Evolutionary conservation across 2,113 vertebrate species (phyloP).

Genomic region (Cichladusa arquata): DNA sequence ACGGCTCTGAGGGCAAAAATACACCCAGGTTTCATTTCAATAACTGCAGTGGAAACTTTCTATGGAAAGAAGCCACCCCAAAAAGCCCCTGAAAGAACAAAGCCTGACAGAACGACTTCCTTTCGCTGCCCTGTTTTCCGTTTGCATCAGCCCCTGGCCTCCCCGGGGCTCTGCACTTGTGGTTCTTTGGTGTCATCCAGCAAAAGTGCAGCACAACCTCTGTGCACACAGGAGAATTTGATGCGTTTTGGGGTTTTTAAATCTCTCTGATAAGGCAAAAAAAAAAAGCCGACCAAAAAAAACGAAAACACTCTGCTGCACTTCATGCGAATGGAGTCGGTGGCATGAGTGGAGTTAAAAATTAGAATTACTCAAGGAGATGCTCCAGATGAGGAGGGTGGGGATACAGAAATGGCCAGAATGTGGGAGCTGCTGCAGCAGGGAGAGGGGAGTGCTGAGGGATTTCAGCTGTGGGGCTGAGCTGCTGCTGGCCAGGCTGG

Average conservation of each 20-base stretch:
- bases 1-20: constrained; percentile 1
- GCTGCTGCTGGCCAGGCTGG: neutral
- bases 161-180: constrained; percentile 37
- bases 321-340: neutral
- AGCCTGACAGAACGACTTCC: constrained; percentile 51
- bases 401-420: neutral
- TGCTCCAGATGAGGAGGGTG: neutral
- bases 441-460: neutral
- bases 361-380: neutral
- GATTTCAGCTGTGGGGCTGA: neutral
- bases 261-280: neutral
- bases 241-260: neutral
- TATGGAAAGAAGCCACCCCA: constrained; percentile 66
- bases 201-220: neutral
- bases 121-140: constrained; percentile 50
- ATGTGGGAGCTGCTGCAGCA: neutral
- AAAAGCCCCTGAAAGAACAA: constrained; percentile 62
- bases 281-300: fast-evolving
- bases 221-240: neutral
- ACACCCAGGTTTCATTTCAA: constrained; percentile 13
- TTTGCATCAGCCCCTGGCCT: constrained; percentile 54
- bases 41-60: constrained; percentile 72
- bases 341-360: neutral
- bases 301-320: fast-evolving
- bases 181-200: constrained; percentile 46